These are phyloP conservation scores for Cardiocondyla obscurior DNA, from an alignment of 1,140 invertebrate genomes.

Conservation along the genomic window DNA sequence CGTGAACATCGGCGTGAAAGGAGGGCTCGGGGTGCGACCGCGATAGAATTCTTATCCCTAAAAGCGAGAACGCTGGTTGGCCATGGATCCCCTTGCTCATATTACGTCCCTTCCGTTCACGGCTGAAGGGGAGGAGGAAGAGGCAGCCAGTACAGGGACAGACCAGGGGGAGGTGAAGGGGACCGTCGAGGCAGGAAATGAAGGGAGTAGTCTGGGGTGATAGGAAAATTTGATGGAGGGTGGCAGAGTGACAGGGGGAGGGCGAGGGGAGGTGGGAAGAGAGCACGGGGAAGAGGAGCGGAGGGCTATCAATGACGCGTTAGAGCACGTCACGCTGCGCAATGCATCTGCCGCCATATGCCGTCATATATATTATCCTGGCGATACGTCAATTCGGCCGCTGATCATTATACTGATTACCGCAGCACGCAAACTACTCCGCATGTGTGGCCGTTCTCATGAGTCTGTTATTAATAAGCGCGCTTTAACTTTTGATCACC, in stretches of 20 bases:
- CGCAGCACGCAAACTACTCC: constrained; percentile 67
- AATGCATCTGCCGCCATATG: constrained; percentile 78
- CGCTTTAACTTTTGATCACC: constrained; percentile 36
- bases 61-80: constrained; percentile 74
- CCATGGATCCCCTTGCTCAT: constrained; percentile 72
- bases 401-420: constrained; percentile 80
- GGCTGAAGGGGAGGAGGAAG: constrained; percentile 63
- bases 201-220: constrained; percentile 79
- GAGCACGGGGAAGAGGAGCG: constrained; percentile 49
- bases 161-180: constrained; percentile 51
- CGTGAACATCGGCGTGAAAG: constrained; percentile 55
- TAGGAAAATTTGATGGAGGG: constrained; percentile 83
- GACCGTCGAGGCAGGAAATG: constrained; percentile 78
- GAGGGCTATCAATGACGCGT: constrained; percentile 79
- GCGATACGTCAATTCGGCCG: constrained; percentile 79
- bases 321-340: constrained; percentile 77
- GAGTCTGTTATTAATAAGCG: constrained; percentile 75
- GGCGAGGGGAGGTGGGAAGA: not conserved
- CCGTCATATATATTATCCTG: constrained; percentile 76
- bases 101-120: constrained; percentile 80
- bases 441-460: constrained; percentile 70
- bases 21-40: constrained; percentile 63
- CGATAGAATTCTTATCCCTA: constrained; percentile 74
- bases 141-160: constrained; percentile 19
- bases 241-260: constrained; percentile 58